phyloP scores from a whole-genome alignment of 2,888 invertebrate genomes.

The Aleiodes leptofemur region DNA sequence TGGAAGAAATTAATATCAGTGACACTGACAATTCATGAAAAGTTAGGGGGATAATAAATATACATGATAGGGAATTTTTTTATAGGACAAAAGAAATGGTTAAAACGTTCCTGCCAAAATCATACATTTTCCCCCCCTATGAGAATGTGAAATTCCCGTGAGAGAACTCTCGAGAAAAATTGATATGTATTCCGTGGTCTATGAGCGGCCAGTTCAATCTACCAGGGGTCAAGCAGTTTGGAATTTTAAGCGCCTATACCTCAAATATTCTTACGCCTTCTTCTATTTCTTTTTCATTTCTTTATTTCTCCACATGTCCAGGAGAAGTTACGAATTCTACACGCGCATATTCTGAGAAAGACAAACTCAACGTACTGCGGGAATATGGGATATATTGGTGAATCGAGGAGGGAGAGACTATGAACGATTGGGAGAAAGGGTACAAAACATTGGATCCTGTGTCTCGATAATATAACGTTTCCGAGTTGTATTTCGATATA shows the following conservation, averaged over 20 bases:
- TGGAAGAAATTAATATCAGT: too few species aligned
- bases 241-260: constrained; percentile 72
- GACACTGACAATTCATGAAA: too few species aligned
- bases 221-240: constrained; percentile 74
- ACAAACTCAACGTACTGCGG: constrained; percentile 50
- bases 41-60: neutral
- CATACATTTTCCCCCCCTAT: constrained; percentile 40
- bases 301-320: constrained; percentile 38
- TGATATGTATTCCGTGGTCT: constrained; percentile 74
- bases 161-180: constrained; percentile 68
- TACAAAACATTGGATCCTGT: constrained; percentile 16
- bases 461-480: constrained; percentile 9
- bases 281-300: constrained; percentile 4
- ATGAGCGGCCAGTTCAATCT: constrained; percentile 70
- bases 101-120: constrained; percentile 13
- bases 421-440: neutral
- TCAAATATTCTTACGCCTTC: constrained; percentile 56
- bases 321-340: constrained; percentile 30
- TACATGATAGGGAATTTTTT: neutral
- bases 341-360: constrained; percentile 42
- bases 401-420: neutral
- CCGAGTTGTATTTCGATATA: constrained; percentile 27
- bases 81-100: constrained; percentile 8
- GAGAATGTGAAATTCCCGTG: constrained; percentile 58
- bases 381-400: constrained; percentile 32